phyloP scores from a whole-genome alignment of 2,888 invertebrate genomes.

The Scaptodrosophila latifasciaeformis region DNA sequence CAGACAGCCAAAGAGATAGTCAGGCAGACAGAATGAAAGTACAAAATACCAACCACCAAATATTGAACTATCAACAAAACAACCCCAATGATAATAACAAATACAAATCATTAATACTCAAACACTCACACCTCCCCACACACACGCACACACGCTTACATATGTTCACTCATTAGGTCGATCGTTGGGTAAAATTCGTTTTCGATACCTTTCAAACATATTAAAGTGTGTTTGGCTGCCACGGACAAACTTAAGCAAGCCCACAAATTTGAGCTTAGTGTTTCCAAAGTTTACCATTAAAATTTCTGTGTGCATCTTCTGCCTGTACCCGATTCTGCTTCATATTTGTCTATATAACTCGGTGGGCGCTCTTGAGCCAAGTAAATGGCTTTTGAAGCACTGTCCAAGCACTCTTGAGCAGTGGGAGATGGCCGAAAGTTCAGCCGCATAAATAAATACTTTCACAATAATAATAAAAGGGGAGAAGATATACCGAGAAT shows the following conservation, averaged over 20 bases:
- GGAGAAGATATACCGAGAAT: neutral
- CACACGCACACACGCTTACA: no score
- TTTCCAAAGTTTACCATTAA: no score
- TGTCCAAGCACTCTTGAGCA: neutral
- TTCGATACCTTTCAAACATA: neutral
- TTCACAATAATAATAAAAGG: constrained; percentile 20
- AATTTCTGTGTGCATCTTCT: no score
- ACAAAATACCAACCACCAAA: neutral
- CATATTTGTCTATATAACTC: no score
- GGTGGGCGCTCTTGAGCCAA: no score
- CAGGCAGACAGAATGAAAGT: constrained; percentile 1
- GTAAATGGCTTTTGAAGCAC: neutral
- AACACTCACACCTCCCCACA: no score
- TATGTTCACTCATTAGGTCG: neutral
- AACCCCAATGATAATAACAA: no score
- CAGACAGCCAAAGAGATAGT: constrained; percentile 2
- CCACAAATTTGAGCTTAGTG: no score
- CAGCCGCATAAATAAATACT: constrained; percentile 45
- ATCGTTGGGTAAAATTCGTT: no score
- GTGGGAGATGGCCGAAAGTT: constrained; percentile 37
- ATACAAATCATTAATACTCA: no score
- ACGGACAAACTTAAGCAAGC: no score
- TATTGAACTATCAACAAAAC: no score
- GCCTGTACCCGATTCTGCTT: neutral
- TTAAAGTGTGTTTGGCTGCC: constrained; percentile 13